Base-by-base conservation (phyloP, 2,113 vertebrate genomes). In the Strigops habroptila region DNA sequence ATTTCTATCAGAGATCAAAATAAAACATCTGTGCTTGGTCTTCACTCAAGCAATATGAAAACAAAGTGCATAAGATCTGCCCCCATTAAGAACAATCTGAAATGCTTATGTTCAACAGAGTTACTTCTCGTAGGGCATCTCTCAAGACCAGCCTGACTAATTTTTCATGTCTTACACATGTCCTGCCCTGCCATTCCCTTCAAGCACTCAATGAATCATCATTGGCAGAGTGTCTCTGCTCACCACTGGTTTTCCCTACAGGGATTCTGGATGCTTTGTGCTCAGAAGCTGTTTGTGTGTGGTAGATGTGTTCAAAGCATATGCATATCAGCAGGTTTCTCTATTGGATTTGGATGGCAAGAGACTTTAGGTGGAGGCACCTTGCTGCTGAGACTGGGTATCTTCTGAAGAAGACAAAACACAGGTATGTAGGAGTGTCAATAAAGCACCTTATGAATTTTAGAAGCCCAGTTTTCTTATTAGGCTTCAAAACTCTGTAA, bases 141-240 rank as follows among this genome's bases (percentile, higher is more conserved):
- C 68, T 74, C n/a, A 63, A 67, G 57, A 69, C 19, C 46, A 59
- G 37, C 17, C 53, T n/a, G 68, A 52, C 30, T 89, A 60, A 57
- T 86, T 94, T 94, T 93, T 91, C 39, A 69, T 35, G 51, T 57
- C n/a, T 75, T 43, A 43, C 35, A 64, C 17, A 52, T 57, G 55
- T 59, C 18, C 12, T 88, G 44, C 60, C 51, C 68, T 77, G 49
- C 31, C 39, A 62, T 41, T 93, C 89, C 64, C 64, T 84, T 64
- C 46, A 93, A 86, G n/a, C 19, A 64, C 12, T 86, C 59, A 44
- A 88, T 94, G 94, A 90, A 94, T 92, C 88, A 94, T 8, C 37
- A 33, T 43, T 69, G 82, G 31, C 30, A 74, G 37, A 90, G 17
- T 78, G 33, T 63, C 52, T 84, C 59, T 39, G 63, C 41, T 39